phyloP scores from a whole-genome alignment of 2,113 vertebrate species.

The Tragelaphus strepsiceros region DNA sequence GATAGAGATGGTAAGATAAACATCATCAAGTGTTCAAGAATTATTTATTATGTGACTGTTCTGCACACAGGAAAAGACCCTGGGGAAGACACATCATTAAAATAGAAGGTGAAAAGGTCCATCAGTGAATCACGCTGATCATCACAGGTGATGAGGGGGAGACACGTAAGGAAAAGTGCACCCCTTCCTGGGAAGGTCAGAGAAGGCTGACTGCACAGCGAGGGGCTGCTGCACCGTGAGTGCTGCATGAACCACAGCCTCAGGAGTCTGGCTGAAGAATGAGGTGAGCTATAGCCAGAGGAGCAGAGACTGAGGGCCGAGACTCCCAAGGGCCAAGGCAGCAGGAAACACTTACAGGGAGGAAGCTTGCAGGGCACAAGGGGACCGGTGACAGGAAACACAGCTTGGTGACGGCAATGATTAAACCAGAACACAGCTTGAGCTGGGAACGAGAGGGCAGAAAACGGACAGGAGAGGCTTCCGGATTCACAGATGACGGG shows the following conservation, averaged over 20 bases:
- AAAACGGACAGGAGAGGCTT: not conserved
- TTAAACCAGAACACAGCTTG: not conserved
- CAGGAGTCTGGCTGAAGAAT: not conserved
- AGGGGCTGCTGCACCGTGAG: not conserved
- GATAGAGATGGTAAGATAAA: not conserved
- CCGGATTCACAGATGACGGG: not conserved
- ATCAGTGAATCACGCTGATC: not conserved
- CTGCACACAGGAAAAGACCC: not conserved
- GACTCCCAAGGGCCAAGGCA: not conserved
- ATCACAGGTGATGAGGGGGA: not conserved
- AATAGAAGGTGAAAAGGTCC: not conserved
- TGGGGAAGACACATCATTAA: not conserved
- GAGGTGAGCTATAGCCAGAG: not conserved
- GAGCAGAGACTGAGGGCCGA: not conserved
- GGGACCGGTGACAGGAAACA: not conserved
- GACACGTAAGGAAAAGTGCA: not conserved
- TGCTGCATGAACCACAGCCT: not conserved
- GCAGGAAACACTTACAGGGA: not conserved
- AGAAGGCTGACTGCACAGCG: not conserved
- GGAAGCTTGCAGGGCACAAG: not conserved
- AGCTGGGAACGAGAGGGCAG: not conserved
- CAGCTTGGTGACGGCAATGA: not conserved
- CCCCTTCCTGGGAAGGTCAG: not conserved
- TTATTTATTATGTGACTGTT: not conserved
- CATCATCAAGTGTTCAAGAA: not conserved